A percentile compares a stretch with the other conserved stretches of the same genome.
Conservation (phyloP, 2,797 vertebrate genomes). For the Pseudochirops corinnae region DNA sequence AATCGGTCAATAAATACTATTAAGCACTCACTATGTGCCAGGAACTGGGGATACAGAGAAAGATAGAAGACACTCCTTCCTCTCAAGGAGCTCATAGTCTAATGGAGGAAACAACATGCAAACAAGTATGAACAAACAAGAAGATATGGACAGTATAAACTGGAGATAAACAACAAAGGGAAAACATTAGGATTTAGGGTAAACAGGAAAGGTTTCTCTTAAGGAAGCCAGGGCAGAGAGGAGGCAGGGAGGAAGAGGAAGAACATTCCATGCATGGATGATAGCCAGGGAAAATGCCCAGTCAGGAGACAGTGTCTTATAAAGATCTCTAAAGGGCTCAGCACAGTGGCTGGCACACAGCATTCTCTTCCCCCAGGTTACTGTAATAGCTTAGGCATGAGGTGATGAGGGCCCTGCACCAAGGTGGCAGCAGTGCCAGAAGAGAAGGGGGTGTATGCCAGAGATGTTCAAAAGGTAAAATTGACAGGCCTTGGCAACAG, state of each 20-base stretch:
- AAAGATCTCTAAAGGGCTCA: not conserved
- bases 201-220: not conserved
- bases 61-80: not conserved
- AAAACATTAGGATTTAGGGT: not conserved
- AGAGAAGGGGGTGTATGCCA: not conserved
- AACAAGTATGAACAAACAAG: not conserved
- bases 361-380: not conserved
- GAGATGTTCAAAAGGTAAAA: not conserved
- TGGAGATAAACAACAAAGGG: not conserved
- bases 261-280: not conserved
- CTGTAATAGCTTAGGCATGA: not conserved
- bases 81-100: not conserved
- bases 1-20: not conserved
- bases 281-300: not conserved
- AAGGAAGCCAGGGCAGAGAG: not conserved
- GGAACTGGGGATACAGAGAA: not conserved
- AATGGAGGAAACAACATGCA: not conserved
- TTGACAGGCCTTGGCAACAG: not conserved
- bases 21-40: not conserved
- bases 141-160: not conserved
- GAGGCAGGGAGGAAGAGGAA: not conserved
- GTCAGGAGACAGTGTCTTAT: not conserved
- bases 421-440: not conserved
- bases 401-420: not conserved
- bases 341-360: not conserved